Conservation (phyloP, 53 echinoderm and acorn worm genomes). For the Antedon mediterranea region DNA sequence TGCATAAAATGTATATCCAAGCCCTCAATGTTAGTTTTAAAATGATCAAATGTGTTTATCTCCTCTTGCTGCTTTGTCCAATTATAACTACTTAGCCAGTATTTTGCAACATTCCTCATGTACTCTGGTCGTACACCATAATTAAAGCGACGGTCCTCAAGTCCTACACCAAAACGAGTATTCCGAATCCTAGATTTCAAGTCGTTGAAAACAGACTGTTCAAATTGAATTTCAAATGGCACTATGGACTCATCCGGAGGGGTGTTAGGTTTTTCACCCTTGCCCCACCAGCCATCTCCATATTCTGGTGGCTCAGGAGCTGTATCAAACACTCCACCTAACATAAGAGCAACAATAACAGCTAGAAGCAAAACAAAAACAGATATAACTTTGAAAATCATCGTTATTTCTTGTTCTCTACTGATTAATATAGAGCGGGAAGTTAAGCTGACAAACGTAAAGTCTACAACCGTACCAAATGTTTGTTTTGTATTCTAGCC, state of each 20-base stretch:
- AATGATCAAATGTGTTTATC: conserved; percentile 51
- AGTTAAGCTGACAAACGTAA: no score
- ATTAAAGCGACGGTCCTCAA: conserved; percentile 47
- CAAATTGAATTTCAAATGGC: conserved; percentile 35
- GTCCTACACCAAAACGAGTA: conserved; percentile 43
- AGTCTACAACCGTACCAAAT: no score
- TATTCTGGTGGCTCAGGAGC: conserved; percentile 29
- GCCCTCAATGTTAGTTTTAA: conserved; percentile 74
- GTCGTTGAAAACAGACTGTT: conserved; percentile 24
- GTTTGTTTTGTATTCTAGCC: no score
- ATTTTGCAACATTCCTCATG: conserved; percentile 52
- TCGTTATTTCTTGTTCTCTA: no score
- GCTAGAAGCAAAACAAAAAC: not conserved
- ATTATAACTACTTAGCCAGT: conserved; percentile 49
- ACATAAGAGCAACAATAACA: not conserved
- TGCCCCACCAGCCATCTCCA: conserved; percentile 86
- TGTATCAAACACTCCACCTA: conserved; percentile 28
- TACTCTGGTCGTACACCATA: conserved; percentile 55
- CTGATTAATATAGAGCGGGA: no score
- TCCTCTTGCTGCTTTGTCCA: conserved; percentile 52
- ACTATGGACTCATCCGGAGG: conserved; percentile 36
- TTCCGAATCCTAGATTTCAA: conserved; percentile 15
- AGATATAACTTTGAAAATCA: not conserved
- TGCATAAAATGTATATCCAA: conserved; percentile 70
- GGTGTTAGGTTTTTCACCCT: conserved; percentile 25